phyloP scores from a whole-genome alignment of 2,888 invertebrate species.

The Cryptus armator region DNA sequence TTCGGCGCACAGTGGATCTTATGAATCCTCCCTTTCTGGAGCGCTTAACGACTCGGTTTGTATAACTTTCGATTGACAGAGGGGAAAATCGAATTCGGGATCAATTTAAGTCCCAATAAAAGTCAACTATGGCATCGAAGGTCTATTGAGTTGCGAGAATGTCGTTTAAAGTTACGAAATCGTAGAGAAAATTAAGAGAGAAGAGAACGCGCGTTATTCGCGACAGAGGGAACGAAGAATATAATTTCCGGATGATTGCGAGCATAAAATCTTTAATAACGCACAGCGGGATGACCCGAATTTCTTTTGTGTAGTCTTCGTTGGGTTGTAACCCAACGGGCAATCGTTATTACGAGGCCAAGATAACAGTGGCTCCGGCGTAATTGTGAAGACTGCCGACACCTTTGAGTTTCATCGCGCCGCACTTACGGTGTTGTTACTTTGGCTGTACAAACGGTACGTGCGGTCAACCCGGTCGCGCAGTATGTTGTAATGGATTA shows the following conservation, averaged over 20 bases:
- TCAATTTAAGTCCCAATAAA: neutral
- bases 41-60: conserved; percentile 1
- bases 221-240: neutral
- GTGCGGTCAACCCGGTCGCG: neutral
- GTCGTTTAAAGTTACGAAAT: neutral
- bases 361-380: neutral
- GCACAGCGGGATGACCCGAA: neutral
- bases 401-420: conserved; percentile 26
- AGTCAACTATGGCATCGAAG: neutral
- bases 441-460: neutral
- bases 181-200: neutral
- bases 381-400: conserved; percentile 15
- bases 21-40: neutral
- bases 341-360: conserved; percentile 1
- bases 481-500: conserved; percentile 59
- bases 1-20: neutral
- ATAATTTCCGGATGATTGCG: conserved; percentile 13
- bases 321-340: conserved; percentile 7
- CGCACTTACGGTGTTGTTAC: neutral
- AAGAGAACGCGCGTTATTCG: neutral
- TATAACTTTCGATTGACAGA: neutral
- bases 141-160: neutral
- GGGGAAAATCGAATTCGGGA: neutral
- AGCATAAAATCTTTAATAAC: conserved; percentile 13
- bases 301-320: neutral